Percentiles rank a stretch among this genome's conserved stretches.
These are phyloP conservation scores for Argyrosomus regius DNA, from an alignment of 2,797 vertebrate species.

Conservation along the genomic window DNA sequence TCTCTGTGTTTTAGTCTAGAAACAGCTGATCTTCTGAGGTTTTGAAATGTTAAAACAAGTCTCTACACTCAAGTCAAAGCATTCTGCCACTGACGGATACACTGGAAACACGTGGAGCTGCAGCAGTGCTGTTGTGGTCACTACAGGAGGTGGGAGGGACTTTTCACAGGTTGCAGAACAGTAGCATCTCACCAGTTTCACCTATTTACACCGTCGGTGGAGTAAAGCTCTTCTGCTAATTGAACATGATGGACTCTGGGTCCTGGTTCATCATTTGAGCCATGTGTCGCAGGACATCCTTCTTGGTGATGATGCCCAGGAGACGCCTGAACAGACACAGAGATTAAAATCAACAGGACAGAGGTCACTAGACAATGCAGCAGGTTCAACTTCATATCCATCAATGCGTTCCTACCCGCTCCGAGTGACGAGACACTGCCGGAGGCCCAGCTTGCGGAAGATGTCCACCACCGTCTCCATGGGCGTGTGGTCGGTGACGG, in stretches of 20 bases:
- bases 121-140: slow-evolving; percentile 5
- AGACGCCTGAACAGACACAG: slow-evolving; percentile 87
- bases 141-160: slow-evolving; percentile 33
- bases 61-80: not conserved
- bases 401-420: slow-evolving; percentile 87
- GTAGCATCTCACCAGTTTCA: slow-evolving; percentile 52
- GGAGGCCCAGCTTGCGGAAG: slow-evolving; percentile 96
- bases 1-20: not conserved
- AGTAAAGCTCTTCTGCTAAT: slow-evolving; percentile 73
- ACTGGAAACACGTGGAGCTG: not conserved
- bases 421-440: slow-evolving; percentile 96
- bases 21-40: not conserved
- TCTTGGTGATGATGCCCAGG: slow-evolving; percentile 99
- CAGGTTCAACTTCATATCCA: too few relatives aligned
- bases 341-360: slow-evolving; percentile 9
- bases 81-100: not conserved
- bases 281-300: slow-evolving; percentile 98
- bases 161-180: slow-evolving; percentile 51
- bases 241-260: slow-evolving; percentile 98
- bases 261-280: slow-evolving; percentile 99
- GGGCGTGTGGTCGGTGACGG: slow-evolving; percentile 97
- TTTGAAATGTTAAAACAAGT: not conserved
- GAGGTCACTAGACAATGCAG: too few relatives aligned
- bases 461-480: slow-evolving; percentile 99
- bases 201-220: slow-evolving; percentile 50